Evolutionary conservation across 1,140 invertebrate species (phyloP).

Genomic region (Heliconius himera): DNA sequence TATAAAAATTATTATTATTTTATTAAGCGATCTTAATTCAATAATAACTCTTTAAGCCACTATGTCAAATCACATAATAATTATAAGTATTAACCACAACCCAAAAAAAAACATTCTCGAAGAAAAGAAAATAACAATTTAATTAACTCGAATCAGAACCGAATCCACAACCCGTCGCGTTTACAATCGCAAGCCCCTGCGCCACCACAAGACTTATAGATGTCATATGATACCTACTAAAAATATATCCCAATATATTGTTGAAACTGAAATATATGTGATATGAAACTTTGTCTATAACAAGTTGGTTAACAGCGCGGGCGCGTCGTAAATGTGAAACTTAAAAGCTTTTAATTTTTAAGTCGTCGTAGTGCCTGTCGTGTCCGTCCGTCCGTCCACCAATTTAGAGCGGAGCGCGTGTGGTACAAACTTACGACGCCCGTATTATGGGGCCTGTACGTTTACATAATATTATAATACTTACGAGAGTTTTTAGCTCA

Average conservation of each 20-base stretch:
- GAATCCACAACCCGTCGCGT: no score
- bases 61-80: no score
- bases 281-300: neutral
- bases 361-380: constrained; percentile 9
- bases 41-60: no score
- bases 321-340: constrained; percentile 8
- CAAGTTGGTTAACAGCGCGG: neutral
- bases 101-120: no score
- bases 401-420: neutral
- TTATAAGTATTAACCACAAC: no score
- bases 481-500: neutral
- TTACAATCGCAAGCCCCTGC: no score
- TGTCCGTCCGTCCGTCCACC: neutral
- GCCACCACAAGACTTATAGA: neutral
- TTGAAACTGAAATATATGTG: neutral
- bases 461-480: neutral
- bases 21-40: no score
- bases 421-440: neutral
- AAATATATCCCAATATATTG: neutral
- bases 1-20: no score
- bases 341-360: constrained; percentile 11
- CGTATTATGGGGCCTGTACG: neutral
- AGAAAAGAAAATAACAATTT: no score
- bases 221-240: neutral
- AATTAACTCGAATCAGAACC: no score